A percentile compares a stretch with the other conserved stretches of the same genome.
phyloP scores from a whole-genome alignment of 2,113 vertebrate species.

The Aepyceros melampus region DNA sequence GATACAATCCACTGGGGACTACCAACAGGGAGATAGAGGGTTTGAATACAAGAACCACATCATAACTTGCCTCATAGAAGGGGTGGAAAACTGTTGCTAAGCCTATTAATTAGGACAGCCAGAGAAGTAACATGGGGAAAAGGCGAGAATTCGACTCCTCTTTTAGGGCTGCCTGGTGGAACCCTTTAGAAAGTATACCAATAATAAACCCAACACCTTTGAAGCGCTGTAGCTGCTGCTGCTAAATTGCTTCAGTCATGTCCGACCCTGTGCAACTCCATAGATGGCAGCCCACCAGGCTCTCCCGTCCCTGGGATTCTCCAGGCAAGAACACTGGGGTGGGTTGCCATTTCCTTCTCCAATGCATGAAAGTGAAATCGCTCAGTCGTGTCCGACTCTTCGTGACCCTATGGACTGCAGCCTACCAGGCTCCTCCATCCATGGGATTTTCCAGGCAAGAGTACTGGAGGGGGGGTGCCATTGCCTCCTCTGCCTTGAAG shows the following conservation, averaged over 20 bases:
- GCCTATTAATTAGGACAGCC: not conserved
- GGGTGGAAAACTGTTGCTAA: not conserved
- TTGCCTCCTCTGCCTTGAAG: too few species aligned
- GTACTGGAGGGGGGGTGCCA: too few species aligned
- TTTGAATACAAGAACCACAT: not conserved
- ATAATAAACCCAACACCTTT: not conserved
- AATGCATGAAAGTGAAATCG: too few species aligned
- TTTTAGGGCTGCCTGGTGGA: not conserved
- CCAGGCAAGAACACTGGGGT: too few species aligned
- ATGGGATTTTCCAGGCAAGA: too few species aligned
- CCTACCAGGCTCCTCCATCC: too few species aligned
- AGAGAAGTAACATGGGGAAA: not conserved
- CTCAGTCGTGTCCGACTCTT: too few species aligned
- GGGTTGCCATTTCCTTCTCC: too few species aligned
- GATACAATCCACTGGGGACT: not conserved
- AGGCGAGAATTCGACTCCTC: not conserved
- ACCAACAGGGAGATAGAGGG: not conserved
- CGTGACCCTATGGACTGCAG: too few species aligned
- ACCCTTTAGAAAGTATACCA: not conserved
- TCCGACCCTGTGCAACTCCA: fast-evolving
- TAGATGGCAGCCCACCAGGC: too few species aligned
- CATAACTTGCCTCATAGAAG: not conserved
- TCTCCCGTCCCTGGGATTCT: too few species aligned
- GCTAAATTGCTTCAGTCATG: too few species aligned
- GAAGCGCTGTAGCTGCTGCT: not conserved